Evolutionary conservation across 1,140 invertebrate species (phyloP), one percentile per base, ranked within the genome.

Genomic region (Caenorhabditis latens): DNA sequence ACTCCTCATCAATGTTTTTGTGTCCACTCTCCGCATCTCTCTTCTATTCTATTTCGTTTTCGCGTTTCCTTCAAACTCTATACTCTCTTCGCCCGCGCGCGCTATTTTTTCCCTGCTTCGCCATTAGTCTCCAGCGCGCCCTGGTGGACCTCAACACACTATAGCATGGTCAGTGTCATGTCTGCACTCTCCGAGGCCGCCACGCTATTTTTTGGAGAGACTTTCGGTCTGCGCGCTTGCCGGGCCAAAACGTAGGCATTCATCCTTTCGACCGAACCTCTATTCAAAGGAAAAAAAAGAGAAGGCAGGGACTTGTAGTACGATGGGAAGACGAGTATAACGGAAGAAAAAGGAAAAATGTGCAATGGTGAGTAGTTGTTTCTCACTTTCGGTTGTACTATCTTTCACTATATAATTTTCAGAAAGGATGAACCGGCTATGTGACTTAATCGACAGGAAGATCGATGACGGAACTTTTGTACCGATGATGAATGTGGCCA

Each of bases 381-480:
- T 84, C 53, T 84, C 32, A n/a, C 32, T 55, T 83, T 84, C 4
- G n/a, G 6, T 48, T 48, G 7, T 82, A 21, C 11, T n/a, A 21
- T 48, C 11, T 6, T 42, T 61, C 9, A 19, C 58, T 58, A 58
- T 19, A 14, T 1, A 21, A 43, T 21, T 84, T 84, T 43, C 83
- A 84, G 84, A 63, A 43, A 57, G 50, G 48, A 75, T 86, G 65
- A 75, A 42, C 19, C 24, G 21, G 2, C 19, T 63, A 7, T 86
- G 85, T 48, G 67, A 86, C 85, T 55, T 50, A 5, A 86, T 86
- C 40, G 85, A 86, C 19, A 48, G 24, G 21, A 43, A 55, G 32
- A 85, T 85, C 13, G 63, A 71, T 43, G 85, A 86, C 21, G 85
- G 85, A 43, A 55, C 65, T 14, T 86, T 32, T 19, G 16, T 58